Percentiles rank a stretch among this genome's conserved stretches.
phyloP scores from a whole-genome alignment of 1,140 invertebrate species.

The Camponotus vicinus region DNA sequence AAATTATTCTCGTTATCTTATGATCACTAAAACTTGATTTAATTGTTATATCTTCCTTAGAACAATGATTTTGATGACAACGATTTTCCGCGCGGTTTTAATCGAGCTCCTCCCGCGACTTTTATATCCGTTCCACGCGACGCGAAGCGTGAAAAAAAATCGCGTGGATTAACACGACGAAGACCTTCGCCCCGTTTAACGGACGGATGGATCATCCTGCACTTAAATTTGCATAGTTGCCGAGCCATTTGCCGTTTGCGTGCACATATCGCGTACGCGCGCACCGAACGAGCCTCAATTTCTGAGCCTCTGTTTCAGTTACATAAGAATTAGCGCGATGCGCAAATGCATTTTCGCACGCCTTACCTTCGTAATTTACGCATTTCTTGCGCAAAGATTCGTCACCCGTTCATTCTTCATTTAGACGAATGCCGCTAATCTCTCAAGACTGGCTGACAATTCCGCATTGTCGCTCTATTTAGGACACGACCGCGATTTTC shows the following conservation, averaged over 20 bases:
- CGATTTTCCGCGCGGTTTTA: not conserved
- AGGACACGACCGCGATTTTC: not conserved
- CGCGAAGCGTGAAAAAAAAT: constrained; percentile 55
- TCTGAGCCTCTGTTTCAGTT: constrained; percentile 63
- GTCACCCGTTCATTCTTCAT: not conserved
- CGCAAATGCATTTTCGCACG: constrained; percentile 39
- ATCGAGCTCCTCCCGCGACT: not conserved
- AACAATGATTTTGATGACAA: too few species aligned
- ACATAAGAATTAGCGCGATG: constrained; percentile 72
- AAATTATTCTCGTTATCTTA: not conserved
- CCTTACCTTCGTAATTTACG: constrained; percentile 32
- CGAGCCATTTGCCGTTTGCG: constrained; percentile 69
- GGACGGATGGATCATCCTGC: constrained; percentile 82
- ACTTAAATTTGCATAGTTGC: constrained; percentile 81
- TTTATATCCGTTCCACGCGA: not conserved
- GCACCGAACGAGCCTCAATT: constrained; percentile 66
- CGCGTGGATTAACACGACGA: constrained; percentile 57
- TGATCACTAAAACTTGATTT: not conserved
- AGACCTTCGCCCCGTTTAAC: constrained; percentile 75
- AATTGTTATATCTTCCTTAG: not conserved
- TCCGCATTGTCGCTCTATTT: constrained; percentile 30
- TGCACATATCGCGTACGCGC: constrained; percentile 64
- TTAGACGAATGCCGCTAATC: not conserved
- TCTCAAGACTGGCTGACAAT: not conserved
- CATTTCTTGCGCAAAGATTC: too few species aligned